Evolutionary conservation across 2,888 invertebrate genomes (phyloP).

Genomic region (Philopedon plagiatum): DNA sequence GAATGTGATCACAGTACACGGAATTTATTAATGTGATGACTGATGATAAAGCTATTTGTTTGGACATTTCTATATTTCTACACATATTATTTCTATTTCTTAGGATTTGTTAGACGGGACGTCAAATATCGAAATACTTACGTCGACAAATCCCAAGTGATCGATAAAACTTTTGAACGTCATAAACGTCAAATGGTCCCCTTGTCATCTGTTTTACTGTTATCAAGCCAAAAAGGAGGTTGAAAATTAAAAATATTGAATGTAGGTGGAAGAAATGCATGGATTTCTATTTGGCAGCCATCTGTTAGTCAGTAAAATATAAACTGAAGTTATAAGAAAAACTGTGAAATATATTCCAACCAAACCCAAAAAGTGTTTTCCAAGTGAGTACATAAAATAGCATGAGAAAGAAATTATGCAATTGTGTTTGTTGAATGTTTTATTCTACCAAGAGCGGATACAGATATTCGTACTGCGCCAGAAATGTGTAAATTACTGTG

Average conservation of each 20-base stretch:
- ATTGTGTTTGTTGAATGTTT: conserved; percentile 19
- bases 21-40: too few species aligned
- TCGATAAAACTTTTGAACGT: not conserved
- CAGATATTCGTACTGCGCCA: not conserved
- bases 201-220: conserved; percentile 20
- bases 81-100: too few species aligned
- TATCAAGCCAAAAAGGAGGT: conserved; percentile 4
- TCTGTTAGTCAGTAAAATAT: not conserved
- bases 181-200: conserved; percentile 5
- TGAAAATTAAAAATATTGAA: conserved; percentile 4
- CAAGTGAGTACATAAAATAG: conserved; percentile 12
- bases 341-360: not conserved
- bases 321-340: not conserved
- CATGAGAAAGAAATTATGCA: conserved; percentile 23
- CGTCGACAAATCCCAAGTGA: not conserved
- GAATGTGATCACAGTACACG: too few species aligned
- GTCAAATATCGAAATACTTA: not conserved
- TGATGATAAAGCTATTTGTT: too few species aligned
- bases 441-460: conserved; percentile 11
- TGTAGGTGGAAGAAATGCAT: conserved; percentile 27
- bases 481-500: not conserved
- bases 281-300: not conserved
- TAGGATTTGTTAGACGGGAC: too few species aligned
- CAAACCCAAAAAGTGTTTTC: not conserved
- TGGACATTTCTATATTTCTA: too few species aligned